Conservation (phyloP, 2,888 invertebrate species). For the Gymnosoma rotundatum region DNA sequence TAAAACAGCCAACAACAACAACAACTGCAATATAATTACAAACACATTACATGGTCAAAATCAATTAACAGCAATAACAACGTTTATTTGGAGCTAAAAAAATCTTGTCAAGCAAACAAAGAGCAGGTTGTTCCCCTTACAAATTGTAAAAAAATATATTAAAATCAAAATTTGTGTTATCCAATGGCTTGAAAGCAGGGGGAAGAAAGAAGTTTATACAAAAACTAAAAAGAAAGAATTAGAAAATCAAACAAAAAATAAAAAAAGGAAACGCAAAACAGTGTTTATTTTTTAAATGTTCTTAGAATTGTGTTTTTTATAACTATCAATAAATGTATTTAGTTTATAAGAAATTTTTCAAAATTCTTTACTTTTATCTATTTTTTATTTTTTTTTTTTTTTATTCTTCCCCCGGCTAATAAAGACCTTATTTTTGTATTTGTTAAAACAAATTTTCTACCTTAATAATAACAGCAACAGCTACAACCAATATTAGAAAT, state of each 20-base stretch:
- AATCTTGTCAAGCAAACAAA: slow-evolving; percentile 62
- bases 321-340: not conserved
- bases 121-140: slow-evolving; percentile 51
- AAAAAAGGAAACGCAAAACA: slow-evolving; percentile 26
- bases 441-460: slow-evolving; percentile 50
- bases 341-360: slow-evolving; percentile 18
- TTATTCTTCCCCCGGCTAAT: slow-evolving; percentile 13
- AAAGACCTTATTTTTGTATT: slow-evolving; percentile 45
- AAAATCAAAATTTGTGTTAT: slow-evolving; percentile 34
- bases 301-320: slow-evolving; percentile 7
- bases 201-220: not conserved
- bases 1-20: slow-evolving; percentile 62
- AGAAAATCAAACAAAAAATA: not conserved
- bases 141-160: slow-evolving; percentile 31
- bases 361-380: slow-evolving; percentile 50
- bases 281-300: slow-evolving; percentile 28
- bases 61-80: slow-evolving; percentile 72
- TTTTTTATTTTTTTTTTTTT: slow-evolving; percentile 9
- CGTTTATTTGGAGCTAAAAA: slow-evolving; percentile 49
- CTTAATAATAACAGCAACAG: slow-evolving; percentile 48
- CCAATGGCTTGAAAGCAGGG: slow-evolving; percentile 25
- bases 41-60: slow-evolving; percentile 71
- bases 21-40: slow-evolving; percentile 69
- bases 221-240: not conserved
- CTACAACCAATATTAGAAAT: slow-evolving; percentile 66